Evolutionary conservation across 1,140 invertebrate genomes (phyloP), one percentile per base, ranked within the genome.

Genomic region (Sarcophaga peregrina): DNA sequence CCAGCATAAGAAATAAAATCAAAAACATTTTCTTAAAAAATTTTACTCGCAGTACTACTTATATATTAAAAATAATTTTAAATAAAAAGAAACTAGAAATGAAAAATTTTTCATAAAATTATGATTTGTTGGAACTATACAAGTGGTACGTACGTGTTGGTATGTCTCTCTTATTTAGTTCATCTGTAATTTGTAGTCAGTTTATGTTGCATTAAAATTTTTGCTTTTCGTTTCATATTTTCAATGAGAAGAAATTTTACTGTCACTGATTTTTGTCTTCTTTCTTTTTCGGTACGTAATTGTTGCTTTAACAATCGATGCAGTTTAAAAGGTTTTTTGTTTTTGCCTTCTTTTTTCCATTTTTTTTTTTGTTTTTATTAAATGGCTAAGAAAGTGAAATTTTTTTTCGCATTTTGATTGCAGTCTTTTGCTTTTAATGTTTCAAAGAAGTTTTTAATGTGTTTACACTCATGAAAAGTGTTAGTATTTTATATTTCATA

Each of bases 311-410:
- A 68, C 58, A 68, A 68, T 68, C 58, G 20, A 68, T 68, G 58
- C 58, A 68, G n/a, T 68, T 68, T 58, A 68, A 68, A 68, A 17
- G 17, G 5, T n/a, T n/a, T n/a, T 17, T 68, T 68, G 48, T 50
- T 68, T 68, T 68, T 68, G 58, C n/a, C n/a, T n/a, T n/a, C n/a
- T n/a, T n/a, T n/a, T n/a, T n/a, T n/a, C n/a, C n/a, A n/a, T n/a
- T n/a, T n/a, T n/a, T n/a, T n/a, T n/a, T n/a, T n/a, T n/a, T n/a
- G 20, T n/a, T 6, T 62, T 68, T 68, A 68, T 68, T 68, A 68
- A 68, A 68, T 68, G 58, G n/a, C 58, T 68, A 17, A 68, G 58
- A 68, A 68, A 68, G 58, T 68, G 58, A 68, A 68, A 68, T 68
- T 68, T 68, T 2, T 37, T n/a, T n/a, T n/a, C n/a, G n/a, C n/a